Base-by-base conservation (phyloP, 2,888 invertebrate genomes). In the Ormyrus thymus region DNA sequence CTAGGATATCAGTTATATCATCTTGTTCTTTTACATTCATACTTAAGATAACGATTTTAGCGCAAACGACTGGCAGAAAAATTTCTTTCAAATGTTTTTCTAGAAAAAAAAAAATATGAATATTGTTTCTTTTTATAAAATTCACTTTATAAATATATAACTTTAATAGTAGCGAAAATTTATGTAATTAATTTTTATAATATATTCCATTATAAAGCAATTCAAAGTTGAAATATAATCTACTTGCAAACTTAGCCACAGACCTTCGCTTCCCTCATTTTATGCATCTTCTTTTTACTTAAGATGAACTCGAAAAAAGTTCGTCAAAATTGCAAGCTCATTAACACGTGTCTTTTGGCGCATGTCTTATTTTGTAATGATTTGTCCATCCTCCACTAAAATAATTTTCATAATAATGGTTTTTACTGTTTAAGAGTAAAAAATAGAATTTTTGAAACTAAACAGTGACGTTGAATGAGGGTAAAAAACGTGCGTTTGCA, bases 1-100 rank as follows among this genome's bases (percentile, higher is more conserved):
- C 79, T 79, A 79, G 50, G 76, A 76, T 74, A 81, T 79, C 15
- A 76, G 61, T 76, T 81, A 72, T 69, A 72, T 11, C 73, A 45
- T 43, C 53, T 65, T 79, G 11, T 69, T 76, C 59, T 78, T 76
- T 81, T 79, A 76, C 66, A 76, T 77, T 66, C 64, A 58, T 75
- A 73, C 15, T 76, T 79, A 74, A 73, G 56, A 79, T 72, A 75
- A 71, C 56, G 72, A 66, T 66, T 73, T 78, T 68, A 66, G 46
- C 43, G 15, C 62, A 69, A 64, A 81, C 73, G 50, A 61, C 76
- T 79, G 74, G 76, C 79, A 74, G 79, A 81, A 68, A 70, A 69
- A 70, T 73, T 59, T 50, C 10, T 64, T 65, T 61, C 13, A 15
- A 66, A 13, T 65, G 29, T 65, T 43, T 74, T 77, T 74, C 11